phyloP scores from a whole-genome alignment of 2,797 vertebrate genomes.

The Halcyon leucocephala region DNA sequence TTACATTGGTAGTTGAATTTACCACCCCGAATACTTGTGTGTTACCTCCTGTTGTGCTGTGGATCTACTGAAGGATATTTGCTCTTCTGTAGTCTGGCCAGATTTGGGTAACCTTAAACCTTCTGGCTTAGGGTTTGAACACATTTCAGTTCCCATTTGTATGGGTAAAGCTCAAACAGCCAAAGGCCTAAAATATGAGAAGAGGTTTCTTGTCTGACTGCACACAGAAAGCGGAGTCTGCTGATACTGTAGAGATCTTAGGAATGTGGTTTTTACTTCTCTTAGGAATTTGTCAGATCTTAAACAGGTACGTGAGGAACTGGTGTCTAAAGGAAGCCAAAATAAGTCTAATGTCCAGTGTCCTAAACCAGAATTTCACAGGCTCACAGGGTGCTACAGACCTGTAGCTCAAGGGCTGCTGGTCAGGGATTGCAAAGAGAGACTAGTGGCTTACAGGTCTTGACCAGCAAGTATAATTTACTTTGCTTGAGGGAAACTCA shows the following conservation, averaged over 20 bases:
- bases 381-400: neutral
- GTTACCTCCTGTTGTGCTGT: neutral
- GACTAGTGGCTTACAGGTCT: neutral
- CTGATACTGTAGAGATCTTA: neutral
- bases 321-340: neutral
- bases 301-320: neutral
- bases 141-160: neutral
- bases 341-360: neutral
- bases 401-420: neutral
- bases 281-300: neutral
- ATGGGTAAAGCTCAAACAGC: neutral
- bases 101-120: neutral
- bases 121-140: neutral
- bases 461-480: neutral
- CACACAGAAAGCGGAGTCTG: neutral
- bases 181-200: neutral
- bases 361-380: neutral
- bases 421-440: neutral
- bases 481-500: neutral
- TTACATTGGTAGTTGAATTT: neutral
- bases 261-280: neutral
- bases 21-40: neutral
- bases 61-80: neutral
- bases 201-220: neutral
- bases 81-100: neutral